A percentile compares a stretch with the other conserved stretches of the same genome.
These are phyloP conservation scores for Sinhomidia bicolor DNA, from an alignment of 2,888 invertebrate species.

Conservation along the genomic window DNA sequence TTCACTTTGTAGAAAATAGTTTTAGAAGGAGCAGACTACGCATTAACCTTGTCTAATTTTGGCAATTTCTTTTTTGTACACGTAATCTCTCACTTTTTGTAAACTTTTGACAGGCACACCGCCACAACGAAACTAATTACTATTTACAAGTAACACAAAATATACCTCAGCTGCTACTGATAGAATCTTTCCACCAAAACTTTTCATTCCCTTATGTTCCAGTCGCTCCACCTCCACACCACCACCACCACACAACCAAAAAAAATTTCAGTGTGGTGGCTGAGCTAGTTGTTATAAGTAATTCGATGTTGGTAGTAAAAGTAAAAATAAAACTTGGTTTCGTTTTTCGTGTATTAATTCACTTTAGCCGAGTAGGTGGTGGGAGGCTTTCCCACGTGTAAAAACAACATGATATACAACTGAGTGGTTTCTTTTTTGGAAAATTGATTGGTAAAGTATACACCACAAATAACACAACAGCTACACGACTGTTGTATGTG, in stretches of 20 bases:
- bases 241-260: no score
- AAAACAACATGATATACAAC: not conserved
- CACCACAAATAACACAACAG: no score
- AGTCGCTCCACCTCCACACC: no score
- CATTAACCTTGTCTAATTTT: slow-evolving; percentile 13
- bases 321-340: not conserved
- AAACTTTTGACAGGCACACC: slow-evolving; percentile 12
- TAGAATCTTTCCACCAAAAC: not conserved
- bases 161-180: not conserved
- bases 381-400: not conserved
- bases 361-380: not conserved
- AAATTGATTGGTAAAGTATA: not conserved
- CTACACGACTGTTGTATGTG: not conserved
- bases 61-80: not conserved
- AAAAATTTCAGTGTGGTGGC: no score
- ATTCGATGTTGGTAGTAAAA: not conserved
- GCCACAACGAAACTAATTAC: not conserved
- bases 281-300: no score
- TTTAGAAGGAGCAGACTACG: not conserved
- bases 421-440: not conserved
- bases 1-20: not conserved
- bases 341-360: not conserved
- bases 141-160: not conserved
- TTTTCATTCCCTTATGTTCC: not conserved
- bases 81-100: not conserved